phyloP scores from a whole-genome alignment of 2,888 invertebrate genomes.

The Euzetes globulus region DNA sequence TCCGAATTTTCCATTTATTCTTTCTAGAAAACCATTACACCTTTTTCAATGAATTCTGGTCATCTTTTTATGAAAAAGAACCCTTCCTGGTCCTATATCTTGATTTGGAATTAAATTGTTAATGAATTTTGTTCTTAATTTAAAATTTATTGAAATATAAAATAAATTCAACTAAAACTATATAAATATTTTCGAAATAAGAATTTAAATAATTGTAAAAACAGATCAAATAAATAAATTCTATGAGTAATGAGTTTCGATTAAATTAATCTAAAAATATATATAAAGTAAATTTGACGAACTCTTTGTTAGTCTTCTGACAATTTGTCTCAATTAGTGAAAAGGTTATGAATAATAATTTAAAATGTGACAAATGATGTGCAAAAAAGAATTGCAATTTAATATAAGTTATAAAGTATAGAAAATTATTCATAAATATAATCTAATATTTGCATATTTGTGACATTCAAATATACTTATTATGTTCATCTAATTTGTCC shows the following conservation, averaged over 20 bases:
- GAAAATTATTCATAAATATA: constrained; percentile 10
- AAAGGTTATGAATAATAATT: constrained; percentile 19
- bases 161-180: not conserved
- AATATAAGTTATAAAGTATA: not conserved
- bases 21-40: too few relatives aligned
- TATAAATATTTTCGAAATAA: not conserved
- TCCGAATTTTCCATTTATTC: too few relatives aligned
- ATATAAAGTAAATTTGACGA: not conserved
- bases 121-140: not conserved
- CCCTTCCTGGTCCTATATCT: too few relatives aligned
- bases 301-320: not conserved
- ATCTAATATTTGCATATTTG: not conserved
- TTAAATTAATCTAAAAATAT: not conserved
- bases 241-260: not conserved
- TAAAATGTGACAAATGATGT: constrained; percentile 22
- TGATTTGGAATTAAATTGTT: too few relatives aligned
- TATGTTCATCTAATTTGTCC: too few relatives aligned
- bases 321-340: constrained; percentile 8
- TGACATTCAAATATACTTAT: too few relatives aligned
- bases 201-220: constrained; percentile 1
- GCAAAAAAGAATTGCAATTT: not conserved
- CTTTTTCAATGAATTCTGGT: too few relatives aligned
- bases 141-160: not conserved
- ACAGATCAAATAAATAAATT: constrained; percentile 6
- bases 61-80: too few relatives aligned